phyloP scores from a whole-genome alignment of 2,888 invertebrate genomes.

The Aporophyla nigra region DNA sequence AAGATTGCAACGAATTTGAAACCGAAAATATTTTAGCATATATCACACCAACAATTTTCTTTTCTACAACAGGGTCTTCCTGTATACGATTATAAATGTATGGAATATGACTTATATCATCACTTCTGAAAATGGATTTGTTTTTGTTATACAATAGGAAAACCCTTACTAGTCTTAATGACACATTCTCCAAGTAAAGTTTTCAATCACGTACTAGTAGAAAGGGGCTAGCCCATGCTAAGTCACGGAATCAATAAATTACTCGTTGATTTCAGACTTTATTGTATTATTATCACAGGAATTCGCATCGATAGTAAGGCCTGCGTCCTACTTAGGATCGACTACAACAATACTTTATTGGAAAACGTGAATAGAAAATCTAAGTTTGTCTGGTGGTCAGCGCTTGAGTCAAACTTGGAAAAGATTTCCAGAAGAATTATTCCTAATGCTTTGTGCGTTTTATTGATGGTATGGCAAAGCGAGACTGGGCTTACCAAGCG shows the following conservation, averaged over 20 bases:
- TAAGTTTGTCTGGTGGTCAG: conserved; percentile 28
- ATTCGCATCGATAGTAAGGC: conserved; percentile 26
- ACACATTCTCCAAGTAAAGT: conserved; percentile 1
- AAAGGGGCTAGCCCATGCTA: conserved; percentile 29
- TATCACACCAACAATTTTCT: not conserved
- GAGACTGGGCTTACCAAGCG: not conserved
- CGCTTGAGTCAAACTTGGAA: conserved; percentile 5
- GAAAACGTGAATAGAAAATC: conserved; percentile 56
- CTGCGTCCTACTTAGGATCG: conserved; percentile 43
- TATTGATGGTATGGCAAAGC: not conserved
- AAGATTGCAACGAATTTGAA: not conserved
- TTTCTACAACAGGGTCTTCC: not conserved
- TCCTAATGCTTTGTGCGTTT: not conserved
- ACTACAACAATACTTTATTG: conserved; percentile 53
- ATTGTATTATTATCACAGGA: conserved; percentile 48
- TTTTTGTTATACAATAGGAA: not conserved
- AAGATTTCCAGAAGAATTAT: conserved; percentile 15
- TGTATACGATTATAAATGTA: not conserved
- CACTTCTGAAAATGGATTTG: not conserved
- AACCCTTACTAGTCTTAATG: not conserved
- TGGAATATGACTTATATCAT: not conserved
- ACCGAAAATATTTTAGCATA: not conserved
- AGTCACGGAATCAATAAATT: conserved; percentile 46
- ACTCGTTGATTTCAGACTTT: conserved; percentile 40
- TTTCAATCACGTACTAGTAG: conserved; percentile 18